Evolutionary conservation across 2,113 vertebrate genomes (phyloP).

Genomic region (Colius striatus): DNA sequence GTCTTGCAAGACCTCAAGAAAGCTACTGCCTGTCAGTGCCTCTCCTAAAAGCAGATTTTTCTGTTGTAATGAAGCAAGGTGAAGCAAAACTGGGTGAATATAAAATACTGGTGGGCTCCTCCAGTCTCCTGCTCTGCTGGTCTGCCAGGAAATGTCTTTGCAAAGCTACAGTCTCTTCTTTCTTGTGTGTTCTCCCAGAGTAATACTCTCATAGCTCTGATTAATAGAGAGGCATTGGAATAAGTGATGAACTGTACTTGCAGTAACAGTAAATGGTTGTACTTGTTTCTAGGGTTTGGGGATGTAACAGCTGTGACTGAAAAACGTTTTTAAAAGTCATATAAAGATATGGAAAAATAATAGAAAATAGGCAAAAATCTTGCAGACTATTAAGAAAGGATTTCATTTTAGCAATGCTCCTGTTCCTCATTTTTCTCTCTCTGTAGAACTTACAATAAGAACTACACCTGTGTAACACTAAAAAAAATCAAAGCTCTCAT

Average conservation of each 20-base stretch:
- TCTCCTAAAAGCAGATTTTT: background rate
- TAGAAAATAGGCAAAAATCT: background rate
- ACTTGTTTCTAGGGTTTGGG: background rate
- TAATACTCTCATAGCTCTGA: accelerated
- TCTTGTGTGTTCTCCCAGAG: accelerated
- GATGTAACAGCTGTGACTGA: background rate
- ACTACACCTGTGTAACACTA: accelerated
- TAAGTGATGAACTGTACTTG: background rate
- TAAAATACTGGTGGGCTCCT: background rate
- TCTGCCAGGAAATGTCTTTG: background rate
- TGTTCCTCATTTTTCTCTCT: background rate
- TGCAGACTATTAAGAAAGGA: background rate
- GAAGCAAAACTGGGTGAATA: background rate
- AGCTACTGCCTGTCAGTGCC: background rate
- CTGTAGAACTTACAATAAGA: background rate
- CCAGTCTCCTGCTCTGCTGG: background rate
- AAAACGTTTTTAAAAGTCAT: background rate
- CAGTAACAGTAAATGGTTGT: background rate
- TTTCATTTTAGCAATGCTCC: background rate
- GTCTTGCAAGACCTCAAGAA: background rate
- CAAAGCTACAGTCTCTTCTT: background rate
- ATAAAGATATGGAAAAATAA: background rate
- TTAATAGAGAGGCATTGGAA: background rate
- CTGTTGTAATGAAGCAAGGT: too few relatives aligned
- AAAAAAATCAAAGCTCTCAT: background rate